Conservation (phyloP, 2,888 invertebrate genomes). For the Torymus tubicola region DNA sequence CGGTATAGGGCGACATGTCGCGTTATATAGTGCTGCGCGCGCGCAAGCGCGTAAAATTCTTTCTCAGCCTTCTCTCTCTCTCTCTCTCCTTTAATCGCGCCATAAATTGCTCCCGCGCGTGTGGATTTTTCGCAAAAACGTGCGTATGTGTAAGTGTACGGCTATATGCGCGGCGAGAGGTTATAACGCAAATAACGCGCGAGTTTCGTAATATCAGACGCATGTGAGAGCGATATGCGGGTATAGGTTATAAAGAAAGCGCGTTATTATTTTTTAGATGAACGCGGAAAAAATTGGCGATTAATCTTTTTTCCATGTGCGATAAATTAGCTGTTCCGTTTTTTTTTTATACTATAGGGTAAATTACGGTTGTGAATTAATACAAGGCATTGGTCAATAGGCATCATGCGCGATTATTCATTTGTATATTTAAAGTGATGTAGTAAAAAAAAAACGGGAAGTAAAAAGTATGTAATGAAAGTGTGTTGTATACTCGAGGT, state of each 20-base stretch:
- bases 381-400: no score
- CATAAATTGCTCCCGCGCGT: conserved; percentile 26
- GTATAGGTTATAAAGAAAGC: conserved; percentile 18
- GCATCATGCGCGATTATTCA: no score
- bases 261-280: neutral
- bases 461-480: no score
- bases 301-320: no score
- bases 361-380: no score
- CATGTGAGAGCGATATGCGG: conserved; percentile 15
- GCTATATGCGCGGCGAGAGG: neutral
- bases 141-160: neutral
- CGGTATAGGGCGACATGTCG: conserved; percentile 47
- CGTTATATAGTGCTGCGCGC: conserved; percentile 18
- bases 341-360: no score
- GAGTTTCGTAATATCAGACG: conserved; percentile 9
- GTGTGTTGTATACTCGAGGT: no score
- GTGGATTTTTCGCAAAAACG: conserved; percentile 38
- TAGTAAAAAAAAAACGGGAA: no score
- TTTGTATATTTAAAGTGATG: no score
- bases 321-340: no score
- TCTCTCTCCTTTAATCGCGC: conserved; percentile 43
- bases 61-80: conserved; percentile 42
- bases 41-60: conserved; percentile 39
- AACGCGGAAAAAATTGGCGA: conserved; percentile 9
- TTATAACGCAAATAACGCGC: conserved; percentile 34